A percentile compares a stretch with the other conserved stretches of the same genome.
These are phyloP conservation scores for Varanus komodoensis DNA, from an alignment of 2,113 vertebrate genomes.

Conservation along the genomic window DNA sequence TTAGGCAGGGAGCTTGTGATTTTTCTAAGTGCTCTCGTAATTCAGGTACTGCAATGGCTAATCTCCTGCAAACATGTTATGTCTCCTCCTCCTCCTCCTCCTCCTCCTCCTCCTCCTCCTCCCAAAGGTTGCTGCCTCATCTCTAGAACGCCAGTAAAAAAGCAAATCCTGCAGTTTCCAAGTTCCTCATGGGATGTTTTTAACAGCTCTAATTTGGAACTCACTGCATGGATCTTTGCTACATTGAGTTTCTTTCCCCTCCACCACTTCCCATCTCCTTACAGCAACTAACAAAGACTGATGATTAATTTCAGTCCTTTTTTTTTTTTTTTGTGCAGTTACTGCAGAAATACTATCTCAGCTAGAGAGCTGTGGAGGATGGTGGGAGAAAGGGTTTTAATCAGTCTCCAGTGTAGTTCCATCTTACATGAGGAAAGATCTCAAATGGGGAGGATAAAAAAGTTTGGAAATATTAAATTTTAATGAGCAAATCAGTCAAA, in stretches of 20 bases:
- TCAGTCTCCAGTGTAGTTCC: conserved; percentile 28
- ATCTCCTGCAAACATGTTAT: no score
- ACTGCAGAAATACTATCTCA: conserved; percentile 56
- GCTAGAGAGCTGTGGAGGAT: not conserved
- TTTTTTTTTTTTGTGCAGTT: conserved; percentile 46
- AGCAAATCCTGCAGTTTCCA: not conserved
- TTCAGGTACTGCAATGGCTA: no score
- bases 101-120: not conserved
- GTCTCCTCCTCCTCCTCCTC: not conserved
- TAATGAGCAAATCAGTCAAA: conserved; percentile 55
- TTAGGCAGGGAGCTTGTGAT: no score
- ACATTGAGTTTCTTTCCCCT: not conserved
- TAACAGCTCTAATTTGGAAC: not conserved
- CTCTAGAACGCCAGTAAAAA: not conserved
- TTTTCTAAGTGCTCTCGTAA: no score
- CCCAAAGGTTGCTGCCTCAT: not conserved
- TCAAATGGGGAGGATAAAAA: conserved; percentile 48
- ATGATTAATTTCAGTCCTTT: conserved; percentile 52
- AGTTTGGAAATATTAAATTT: conserved; percentile 63
- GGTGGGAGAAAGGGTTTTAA: conserved; percentile 1
- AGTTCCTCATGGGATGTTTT: not conserved
- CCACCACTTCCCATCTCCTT: not conserved
- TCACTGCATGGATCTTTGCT: not conserved
- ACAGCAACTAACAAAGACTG: conserved; percentile 44
- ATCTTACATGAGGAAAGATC: conserved; percentile 14